A percentile compares a stretch with the other conserved stretches of the same genome.
Conservation (phyloP, 2,888 invertebrate genomes). For the Griposia aprilina region DNA sequence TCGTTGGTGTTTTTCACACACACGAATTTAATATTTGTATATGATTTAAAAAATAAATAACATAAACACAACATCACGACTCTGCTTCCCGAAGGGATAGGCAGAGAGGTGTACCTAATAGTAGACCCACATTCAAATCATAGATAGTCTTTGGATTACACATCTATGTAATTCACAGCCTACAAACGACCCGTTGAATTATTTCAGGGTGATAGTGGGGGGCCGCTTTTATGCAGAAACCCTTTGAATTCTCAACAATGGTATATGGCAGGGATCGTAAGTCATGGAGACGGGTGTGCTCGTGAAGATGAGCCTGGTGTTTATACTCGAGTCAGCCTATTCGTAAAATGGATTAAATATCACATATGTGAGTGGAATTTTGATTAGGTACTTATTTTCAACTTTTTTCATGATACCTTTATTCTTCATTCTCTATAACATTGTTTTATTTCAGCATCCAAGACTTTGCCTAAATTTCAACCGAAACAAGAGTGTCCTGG, state of each 20-base stretch:
- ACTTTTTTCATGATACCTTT: background rate
- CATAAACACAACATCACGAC: background rate
- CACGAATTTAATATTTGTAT: background rate
- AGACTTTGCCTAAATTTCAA: conserved; percentile 83
- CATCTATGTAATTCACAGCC: conserved; percentile 23
- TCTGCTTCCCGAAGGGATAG: no score
- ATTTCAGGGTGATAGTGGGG: conserved; percentile 94
- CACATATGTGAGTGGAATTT: conserved; percentile 88
- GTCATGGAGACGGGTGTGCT: conserved; percentile 96
- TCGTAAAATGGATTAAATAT: conserved; percentile 93
- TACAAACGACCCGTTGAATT: conserved; percentile 35
- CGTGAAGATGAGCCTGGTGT: conserved; percentile 95
- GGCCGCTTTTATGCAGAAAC: conserved; percentile 95
- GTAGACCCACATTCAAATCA: background rate
- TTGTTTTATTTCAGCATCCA: conserved; percentile 82
- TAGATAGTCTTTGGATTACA: background rate
- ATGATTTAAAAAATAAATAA: background rate
- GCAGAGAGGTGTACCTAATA: background rate
- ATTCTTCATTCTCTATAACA: no score
- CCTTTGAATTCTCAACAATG: conserved; percentile 92
- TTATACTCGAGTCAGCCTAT: conserved; percentile 94
- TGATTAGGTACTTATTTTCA: background rate
- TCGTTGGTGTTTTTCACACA: conserved; percentile 57
- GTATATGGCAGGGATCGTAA: conserved; percentile 96
- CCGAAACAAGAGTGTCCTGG: conserved; percentile 93